Conservation (phyloP, 2,113 vertebrate species). For the Aldabrachelys gigantea region DNA sequence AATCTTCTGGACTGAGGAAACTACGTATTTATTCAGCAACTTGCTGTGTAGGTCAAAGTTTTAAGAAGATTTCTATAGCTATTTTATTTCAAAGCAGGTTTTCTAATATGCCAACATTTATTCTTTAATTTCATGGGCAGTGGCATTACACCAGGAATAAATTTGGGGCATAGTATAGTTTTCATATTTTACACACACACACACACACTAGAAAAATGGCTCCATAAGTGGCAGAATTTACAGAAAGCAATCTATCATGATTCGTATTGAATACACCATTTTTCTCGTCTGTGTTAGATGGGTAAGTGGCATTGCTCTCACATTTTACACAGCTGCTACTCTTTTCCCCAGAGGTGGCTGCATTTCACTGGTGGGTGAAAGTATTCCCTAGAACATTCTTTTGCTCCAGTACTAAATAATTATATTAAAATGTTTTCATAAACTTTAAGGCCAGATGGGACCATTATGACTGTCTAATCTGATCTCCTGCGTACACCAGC, state of each 20-base stretch:
- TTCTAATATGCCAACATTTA: background rate
- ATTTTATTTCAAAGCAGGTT: background rate
- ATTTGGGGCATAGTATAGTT: background rate
- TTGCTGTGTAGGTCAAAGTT: background rate
- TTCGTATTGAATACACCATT: background rate
- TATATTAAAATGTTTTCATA: background rate
- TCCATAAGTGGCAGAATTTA: background rate
- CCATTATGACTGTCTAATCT: background rate
- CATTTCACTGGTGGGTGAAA: background rate
- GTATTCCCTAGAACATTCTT: background rate
- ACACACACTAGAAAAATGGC: background rate
- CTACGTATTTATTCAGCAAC: background rate
- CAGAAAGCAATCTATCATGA: background rate
- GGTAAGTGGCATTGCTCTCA: background rate
- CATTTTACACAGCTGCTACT: conserved; percentile 14
- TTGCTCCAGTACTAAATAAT: background rate
- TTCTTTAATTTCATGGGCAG: background rate
- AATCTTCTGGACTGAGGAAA: conserved; percentile 47
- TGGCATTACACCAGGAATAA: background rate
- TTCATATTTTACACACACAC: background rate
- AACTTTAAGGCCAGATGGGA: background rate
- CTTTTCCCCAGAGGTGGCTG: background rate
- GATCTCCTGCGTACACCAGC: background rate
- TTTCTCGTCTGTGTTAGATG: background rate
- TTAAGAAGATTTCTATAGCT: background rate